Conservation (phyloP, 2,888 invertebrate genomes). For the Sphecodes monilicornis region DNA sequence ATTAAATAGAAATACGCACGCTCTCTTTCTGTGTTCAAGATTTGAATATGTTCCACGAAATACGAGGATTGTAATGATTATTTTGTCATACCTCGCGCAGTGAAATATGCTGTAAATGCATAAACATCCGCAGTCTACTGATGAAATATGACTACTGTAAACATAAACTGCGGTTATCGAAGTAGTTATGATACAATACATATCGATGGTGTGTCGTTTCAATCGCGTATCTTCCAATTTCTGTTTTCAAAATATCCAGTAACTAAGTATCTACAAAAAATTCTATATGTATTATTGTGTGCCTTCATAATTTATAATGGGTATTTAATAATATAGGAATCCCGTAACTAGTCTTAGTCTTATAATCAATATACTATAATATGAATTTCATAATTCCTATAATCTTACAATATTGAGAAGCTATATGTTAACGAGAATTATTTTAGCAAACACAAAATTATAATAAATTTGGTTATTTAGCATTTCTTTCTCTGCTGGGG, state of each 20-base stretch:
- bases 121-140: conserved; percentile 28
- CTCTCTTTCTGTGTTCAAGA: not conserved
- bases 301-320: too few relatives aligned
- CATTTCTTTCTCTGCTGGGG: too few relatives aligned
- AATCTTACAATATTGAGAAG: too few relatives aligned
- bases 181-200: conserved; percentile 27
- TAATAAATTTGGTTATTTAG: too few relatives aligned
- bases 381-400: not conserved
- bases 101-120: conserved; percentile 5
- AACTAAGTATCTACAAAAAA: not conserved
- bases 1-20: not conserved
- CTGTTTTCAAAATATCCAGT: not conserved
- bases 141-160: conserved; percentile 36
- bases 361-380: not conserved
- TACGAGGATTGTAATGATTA: not conserved
- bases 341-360: not conserved
- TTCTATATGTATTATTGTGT: not conserved
- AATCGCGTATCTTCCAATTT: not conserved
- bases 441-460: too few relatives aligned
- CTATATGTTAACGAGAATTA: too few relatives aligned
- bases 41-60: not conserved
- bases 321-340: not conserved
- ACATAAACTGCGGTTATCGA: conserved; percentile 19
- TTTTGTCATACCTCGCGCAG: not conserved
- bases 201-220: not conserved